Percentiles rank a stretch among this genome's conserved stretches.
Evolutionary conservation across 2,888 invertebrate species (phyloP).

Genomic region (Noctua pronuba): DNA sequence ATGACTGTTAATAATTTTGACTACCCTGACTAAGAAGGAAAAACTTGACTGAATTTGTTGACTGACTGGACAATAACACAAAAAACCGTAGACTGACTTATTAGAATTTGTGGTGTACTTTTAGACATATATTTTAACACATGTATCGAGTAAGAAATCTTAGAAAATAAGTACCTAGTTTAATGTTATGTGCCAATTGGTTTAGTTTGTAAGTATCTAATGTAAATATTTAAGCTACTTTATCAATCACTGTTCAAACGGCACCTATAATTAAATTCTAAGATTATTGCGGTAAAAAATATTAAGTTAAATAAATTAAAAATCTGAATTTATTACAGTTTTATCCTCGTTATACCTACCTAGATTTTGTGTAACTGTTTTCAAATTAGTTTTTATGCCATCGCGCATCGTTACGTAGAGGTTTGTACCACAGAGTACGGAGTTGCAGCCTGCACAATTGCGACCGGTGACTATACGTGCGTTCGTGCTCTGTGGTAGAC

Average conservation of each 20-base stretch:
- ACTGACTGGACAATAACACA: slow-evolving; percentile 12
- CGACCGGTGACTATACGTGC: no score
- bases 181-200: neutral
- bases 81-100: neutral
- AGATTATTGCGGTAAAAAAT: neutral
- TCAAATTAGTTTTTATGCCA: neutral
- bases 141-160: neutral
- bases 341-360: slow-evolving; percentile 22
- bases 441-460: neutral
- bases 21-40: neutral
- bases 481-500: neutral
- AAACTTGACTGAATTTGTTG: neutral
- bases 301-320: neutral
- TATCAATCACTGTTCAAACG: slow-evolving; percentile 12
- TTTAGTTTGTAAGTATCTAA: slow-evolving; percentile 28
- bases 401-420: neutral
- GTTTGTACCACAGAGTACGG: neutral
- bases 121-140: neutral
- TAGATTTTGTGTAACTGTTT: neutral
- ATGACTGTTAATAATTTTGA: neutral
- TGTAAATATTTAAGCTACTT: slow-evolving; percentile 38
- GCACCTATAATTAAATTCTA: neutral
- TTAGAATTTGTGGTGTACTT: neutral
- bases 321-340: neutral
- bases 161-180: slow-evolving; percentile 8